Base-by-base conservation (phyloP, 2,888 invertebrate genomes). In the Ametastegia equiseti region DNA sequence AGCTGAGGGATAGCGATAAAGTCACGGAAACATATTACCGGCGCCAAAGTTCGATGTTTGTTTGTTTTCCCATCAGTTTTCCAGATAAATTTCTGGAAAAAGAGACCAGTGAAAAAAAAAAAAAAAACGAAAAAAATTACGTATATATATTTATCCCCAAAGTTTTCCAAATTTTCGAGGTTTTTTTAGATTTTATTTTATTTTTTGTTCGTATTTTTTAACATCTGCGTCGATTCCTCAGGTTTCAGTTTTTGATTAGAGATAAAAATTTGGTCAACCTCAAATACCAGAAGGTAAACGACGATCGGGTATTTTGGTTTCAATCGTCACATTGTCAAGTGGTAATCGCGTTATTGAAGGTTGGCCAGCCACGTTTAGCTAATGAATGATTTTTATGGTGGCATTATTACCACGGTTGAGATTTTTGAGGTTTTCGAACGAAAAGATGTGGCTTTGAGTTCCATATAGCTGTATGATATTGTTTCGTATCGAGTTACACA, bases 1-100 rank as follows among this genome's bases (percentile, higher is more conserved):
- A 78, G 78, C 78, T 78, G 78, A 78, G 78, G 60, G 54, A 60
- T 60, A 45, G 63, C 78, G 78, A 63, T 78, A 78, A 78, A 30
- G 54, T 23, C 54, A 78, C 75, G 36, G 78, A 33, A 60, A 78
- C 45, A 39, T 60, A 60, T 78, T 60, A 63, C 60, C 57, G 60
- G 78, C 60, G 60, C 75, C 75, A 54, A 75, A 75, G 27, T n/a
- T 13, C 54, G 39, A 75, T 75, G 75, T 75, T 75, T 75, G 75
- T 75, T 75, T 75, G 50, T 75, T 75, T 75, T 75, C 45, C 54
- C 75, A 75, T 75, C 54, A 54, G 54, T 54, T 75, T 54, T 33
- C 75, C 27, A 6, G 15, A 45, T 15, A 71, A 27, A 15, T 45
- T 13, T 42, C 19, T 13, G 27, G 13, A 15, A 60, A 60, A 30